A percentile compares a stretch with the other conserved stretches of the same genome.
Conservation (phyloP, 2,113 vertebrate genomes). For the Silurus meridionalis region DNA sequence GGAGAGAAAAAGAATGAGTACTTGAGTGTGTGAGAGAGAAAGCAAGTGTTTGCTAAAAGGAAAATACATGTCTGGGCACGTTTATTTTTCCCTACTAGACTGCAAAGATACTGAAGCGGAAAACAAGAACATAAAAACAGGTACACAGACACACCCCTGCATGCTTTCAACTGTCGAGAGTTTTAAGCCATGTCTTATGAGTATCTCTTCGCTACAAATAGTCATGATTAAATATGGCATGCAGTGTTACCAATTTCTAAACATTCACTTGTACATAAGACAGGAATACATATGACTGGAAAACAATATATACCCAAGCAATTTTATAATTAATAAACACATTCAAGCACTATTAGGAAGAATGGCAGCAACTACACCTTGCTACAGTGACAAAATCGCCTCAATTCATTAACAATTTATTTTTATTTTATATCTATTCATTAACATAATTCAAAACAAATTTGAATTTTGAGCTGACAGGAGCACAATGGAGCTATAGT, state of each 20-base stretch:
- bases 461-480: background rate
- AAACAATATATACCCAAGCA: background rate
- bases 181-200: background rate
- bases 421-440: background rate
- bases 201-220: background rate
- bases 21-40: constrained; percentile 30
- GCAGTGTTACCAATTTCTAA: background rate
- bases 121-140: constrained; percentile 28
- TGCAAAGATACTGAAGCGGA: constrained; percentile 39
- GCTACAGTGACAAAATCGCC: background rate
- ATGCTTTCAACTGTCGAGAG: background rate
- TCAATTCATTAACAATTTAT: background rate
- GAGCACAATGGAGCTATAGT: background rate
- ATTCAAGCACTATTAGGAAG: background rate
- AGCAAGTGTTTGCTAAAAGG: constrained; percentile 37
- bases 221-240: background rate
- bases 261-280: background rate
- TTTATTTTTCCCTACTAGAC: constrained; percentile 5
- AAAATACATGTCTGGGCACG: constrained; percentile 45
- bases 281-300: too few species aligned
- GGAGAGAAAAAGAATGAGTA: constrained; percentile 14
- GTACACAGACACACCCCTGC: background rate
- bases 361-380: background rate
- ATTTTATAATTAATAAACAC: constrained; percentile 15
- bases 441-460: background rate